Evolutionary conservation across 1,140 invertebrate species (phyloP), one percentile per base, ranked within the genome.

Genomic region (Microplitis demolitor): DNA sequence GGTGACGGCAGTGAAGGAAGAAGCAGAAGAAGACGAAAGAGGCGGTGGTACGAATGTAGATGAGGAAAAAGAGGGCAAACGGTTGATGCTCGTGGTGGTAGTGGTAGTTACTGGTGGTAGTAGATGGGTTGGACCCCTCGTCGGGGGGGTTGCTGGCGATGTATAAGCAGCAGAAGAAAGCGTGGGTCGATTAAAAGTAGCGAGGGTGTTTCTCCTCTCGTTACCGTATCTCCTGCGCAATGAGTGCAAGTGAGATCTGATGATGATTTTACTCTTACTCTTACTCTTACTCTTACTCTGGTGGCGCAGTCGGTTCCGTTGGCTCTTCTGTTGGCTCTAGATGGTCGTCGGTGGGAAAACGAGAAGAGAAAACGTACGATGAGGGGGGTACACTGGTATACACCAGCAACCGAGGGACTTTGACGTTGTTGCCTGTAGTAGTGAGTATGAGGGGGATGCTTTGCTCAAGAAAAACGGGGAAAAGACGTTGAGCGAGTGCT

Each of bases 121-220:
- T 69, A 75, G 79, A 76, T 72, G 61, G 66, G 75, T 67, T 45
- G 39, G 39, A 45, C 6, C 39, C 39, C 11, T 45, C 8, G 11
- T 8, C 11, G 6, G 39, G 39, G 39, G 39, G 39, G 39, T 9
- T 45, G 6, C 74, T 83, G 83, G 84, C 39, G 39, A 9, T 5
- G 39, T 6, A 11, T 11, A 11, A 45, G 39, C 39, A 87, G 85
- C 83, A 85, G 82, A 87, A 87, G 85, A 87, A 87, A 87, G 85
- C 85, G 84, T 83, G 86, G 86, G 86, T 87, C 85, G 86, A 87
- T 87, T 87, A 87, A 87, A 87, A 87, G 85, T 87, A 87, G 85
- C 86, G 85, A 87, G 85, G 86, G 86, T 87, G 85, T 87, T 87
- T 87, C 85, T 87, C 84, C 85, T 86, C 85, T 87, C 84, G 85